These are phyloP conservation scores for Acanthurus leucopareius DNA, from an alignment of 2,797 vertebrate genomes.

Conservation along the genomic window DNA sequence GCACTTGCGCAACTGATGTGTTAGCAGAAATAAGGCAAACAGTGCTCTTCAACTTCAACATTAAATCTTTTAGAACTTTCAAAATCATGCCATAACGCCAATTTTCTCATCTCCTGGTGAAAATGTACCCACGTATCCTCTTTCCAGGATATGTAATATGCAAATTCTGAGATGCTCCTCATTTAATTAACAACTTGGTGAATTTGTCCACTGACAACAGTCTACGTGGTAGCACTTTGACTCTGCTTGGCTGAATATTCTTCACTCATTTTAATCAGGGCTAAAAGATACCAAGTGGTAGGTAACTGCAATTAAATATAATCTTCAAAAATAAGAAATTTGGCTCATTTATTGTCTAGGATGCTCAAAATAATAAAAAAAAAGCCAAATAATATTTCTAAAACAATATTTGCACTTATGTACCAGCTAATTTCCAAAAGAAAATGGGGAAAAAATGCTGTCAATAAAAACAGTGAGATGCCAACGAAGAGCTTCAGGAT, in stretches of 20 bases:
- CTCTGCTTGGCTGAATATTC: conserved; percentile 42
- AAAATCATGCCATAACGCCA: conserved; percentile 8
- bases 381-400: conserved; percentile 61
- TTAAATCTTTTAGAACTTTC: conserved; percentile 24
- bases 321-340: conserved; percentile 58
- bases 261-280: conserved; percentile 27
- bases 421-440: conserved; percentile 71
- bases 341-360: conserved; percentile 65
- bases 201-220: conserved; percentile 31
- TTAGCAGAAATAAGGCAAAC: conserved; percentile 60
- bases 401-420: conserved; percentile 72
- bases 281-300: conserved; percentile 41
- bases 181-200: conserved; percentile 20
- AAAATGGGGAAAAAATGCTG: not conserved
- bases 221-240: conserved; percentile 29
- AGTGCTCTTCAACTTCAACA: conserved; percentile 30
- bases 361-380: conserved; percentile 67
- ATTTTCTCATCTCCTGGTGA: not conserved
- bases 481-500: conserved; percentile 69
- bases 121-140: conserved; percentile 17
- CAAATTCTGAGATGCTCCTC: conserved; percentile 15
- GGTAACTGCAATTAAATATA: conserved; percentile 53
- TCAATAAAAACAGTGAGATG: conserved; percentile 66
- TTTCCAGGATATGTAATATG: conserved; percentile 6
- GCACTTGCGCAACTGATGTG: conserved; percentile 17